These are phyloP conservation scores for Lydus trimaculatus DNA, from an alignment of 2,888 invertebrate genomes.

Conservation along the genomic window DNA sequence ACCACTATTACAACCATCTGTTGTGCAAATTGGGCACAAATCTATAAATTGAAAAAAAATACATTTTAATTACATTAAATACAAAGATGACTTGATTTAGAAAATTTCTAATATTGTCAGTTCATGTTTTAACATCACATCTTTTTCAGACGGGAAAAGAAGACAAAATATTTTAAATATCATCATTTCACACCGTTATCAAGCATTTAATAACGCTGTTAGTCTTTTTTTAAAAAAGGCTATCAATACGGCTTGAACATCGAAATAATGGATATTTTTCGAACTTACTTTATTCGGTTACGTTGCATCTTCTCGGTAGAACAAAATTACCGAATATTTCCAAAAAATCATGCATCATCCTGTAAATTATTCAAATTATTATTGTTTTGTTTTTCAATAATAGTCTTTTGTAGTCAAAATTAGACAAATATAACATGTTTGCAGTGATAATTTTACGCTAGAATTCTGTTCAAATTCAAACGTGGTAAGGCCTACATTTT, in stretches of 20 bases:
- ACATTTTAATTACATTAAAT: not conserved
- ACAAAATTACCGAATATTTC: no score
- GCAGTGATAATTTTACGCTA: no score
- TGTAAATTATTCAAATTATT: not conserved
- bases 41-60: not conserved
- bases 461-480: not conserved
- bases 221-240: no score
- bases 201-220: no score
- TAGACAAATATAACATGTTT: no score
- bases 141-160: slow-evolving; percentile 1
- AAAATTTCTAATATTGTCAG: not conserved
- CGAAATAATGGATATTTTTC: no score
- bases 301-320: no score
- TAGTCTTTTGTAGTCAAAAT: no score
- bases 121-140: not conserved
- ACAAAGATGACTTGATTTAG: not conserved
- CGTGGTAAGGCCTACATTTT: not conserved
- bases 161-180: not conserved
- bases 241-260: no score
- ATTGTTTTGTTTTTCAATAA: no score
- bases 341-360: not conserved
- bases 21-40: not conserved
- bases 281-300: no score
- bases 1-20: not conserved
- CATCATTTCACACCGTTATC: not conserved